These are phyloP conservation scores for Corythaixoides concolor DNA, from an alignment of 2,113 vertebrate genomes.

Conservation along the genomic window DNA sequence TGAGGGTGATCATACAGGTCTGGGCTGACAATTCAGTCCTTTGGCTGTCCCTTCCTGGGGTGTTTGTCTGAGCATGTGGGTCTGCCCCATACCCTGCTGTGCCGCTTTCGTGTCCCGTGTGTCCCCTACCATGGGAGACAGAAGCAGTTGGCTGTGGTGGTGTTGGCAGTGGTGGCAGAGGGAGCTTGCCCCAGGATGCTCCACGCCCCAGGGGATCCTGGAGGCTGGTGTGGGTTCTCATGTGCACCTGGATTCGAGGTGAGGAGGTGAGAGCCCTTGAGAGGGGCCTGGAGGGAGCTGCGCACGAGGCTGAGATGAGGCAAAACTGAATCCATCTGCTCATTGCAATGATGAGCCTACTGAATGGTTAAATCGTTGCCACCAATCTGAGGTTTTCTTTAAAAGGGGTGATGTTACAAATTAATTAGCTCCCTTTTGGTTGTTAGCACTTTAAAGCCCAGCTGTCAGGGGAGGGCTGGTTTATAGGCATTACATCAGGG, in stretches of 20 bases:
- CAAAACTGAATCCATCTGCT: background rate
- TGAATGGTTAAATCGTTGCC: background rate
- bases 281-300: background rate
- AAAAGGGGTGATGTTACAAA: constrained; percentile 47
- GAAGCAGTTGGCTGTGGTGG: background rate
- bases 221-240: background rate
- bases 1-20: background rate
- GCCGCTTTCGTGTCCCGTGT: background rate
- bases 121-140: background rate
- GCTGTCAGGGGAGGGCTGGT: constrained; percentile 47
- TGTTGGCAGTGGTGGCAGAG: background rate
- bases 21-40: background rate
- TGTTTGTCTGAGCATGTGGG: background rate
- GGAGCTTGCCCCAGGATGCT: background rate
- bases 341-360: background rate
- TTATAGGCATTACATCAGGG: constrained; percentile 52
- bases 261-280: background rate
- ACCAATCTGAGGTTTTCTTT: constrained; percentile 2
- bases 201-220: background rate
- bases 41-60: background rate
- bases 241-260: background rate
- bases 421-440: constrained; percentile 49
- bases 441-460: constrained; percentile 42
- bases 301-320: background rate
- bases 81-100: background rate